Percentiles rank a stretch among this genome's conserved stretches.
phyloP scores from a whole-genome alignment of 2,888 invertebrate species.

The Sinhomidia bicolor region DNA sequence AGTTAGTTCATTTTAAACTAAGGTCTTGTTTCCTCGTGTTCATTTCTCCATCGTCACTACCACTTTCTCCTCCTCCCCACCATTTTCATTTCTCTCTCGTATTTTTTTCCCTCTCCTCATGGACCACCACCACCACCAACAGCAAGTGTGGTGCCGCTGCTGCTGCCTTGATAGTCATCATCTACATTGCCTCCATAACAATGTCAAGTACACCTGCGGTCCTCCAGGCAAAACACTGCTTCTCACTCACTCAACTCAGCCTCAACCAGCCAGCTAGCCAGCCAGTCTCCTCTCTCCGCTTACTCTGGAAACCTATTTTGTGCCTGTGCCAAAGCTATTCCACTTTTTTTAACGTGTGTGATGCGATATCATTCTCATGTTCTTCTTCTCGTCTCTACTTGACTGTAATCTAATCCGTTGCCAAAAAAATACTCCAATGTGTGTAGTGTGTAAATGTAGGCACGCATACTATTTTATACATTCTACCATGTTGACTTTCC shows the following conservation, averaged over 20 bases:
- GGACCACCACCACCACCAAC: background rate
- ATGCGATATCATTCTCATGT: background rate
- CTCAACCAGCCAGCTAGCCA: background rate
- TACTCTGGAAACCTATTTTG: background rate
- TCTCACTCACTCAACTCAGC: background rate
- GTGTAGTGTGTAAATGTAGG: too few species aligned
- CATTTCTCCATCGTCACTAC: too few species aligned
- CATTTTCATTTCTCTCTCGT: constrained; percentile 10
- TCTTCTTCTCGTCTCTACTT: background rate
- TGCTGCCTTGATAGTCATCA: background rate
- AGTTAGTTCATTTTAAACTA: constrained; percentile 9
- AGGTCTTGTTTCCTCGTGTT: background rate
- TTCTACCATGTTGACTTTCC: background rate
- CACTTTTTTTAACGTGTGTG: background rate
- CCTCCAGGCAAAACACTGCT: constrained; percentile 51
- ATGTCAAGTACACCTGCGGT: constrained; percentile 77
- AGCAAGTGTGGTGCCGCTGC: background rate
- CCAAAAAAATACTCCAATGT: constrained; percentile 50
- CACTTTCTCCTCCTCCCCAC: background rate
- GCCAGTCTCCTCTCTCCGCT: background rate
- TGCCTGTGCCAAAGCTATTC: constrained; percentile 18
- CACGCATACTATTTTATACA: too few species aligned
- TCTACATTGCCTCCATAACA: constrained; percentile 68
- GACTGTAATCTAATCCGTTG: constrained; percentile 44
- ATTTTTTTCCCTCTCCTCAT: background rate